Evolutionary conservation across 2,888 invertebrate species (phyloP), one percentile per base, ranked within the genome.

Genomic region (Acleris emargana): DNA sequence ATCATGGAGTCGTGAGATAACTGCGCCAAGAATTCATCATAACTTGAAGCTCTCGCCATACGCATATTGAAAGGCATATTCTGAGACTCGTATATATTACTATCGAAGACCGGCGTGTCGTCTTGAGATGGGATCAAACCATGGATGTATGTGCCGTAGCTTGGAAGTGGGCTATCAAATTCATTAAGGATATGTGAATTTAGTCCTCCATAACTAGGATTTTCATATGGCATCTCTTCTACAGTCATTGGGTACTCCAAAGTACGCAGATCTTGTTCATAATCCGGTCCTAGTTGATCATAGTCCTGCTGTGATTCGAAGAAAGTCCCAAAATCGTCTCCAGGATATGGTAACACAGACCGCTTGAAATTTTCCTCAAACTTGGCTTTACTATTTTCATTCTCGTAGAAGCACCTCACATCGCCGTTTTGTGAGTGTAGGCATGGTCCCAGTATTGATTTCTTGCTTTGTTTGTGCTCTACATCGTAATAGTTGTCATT

Each of bases 1-100:
- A 91, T 79, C 42, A 84, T 82, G 2, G 86, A 80, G 22, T 87
- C 86, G 62, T 87, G 81, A 9, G 74, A 67, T 38, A 90, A 71
- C 38, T 88, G 81, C 4, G 81, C 77, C 68, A 86, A 63, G 7
- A 81, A 77, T 38, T 86, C 84, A 5, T 82, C 79, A 9, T 79
- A 76, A 42, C 71, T 76, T 3, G 74, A 73, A 47, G 68, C 69
- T 38, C 69, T 72, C 7, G 74, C 67, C 28, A 59, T 43, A 7
- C 66, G 55, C 3, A 58, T 6, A 20, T 60, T 61, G 4, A 61
- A 52, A 47, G 66, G 51, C 25, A 32, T 50, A 22, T 55, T 32
- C 38, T 61, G 54, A 18, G 61, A n/a, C 22, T 55, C 22, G 17
- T 61, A 61, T n/a, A 61, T 20, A 32, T 57, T 52, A 32, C 47